Percentiles rank a stretch among this genome's conserved stretches.
These are phyloP conservation scores for Lamellibrachia satsuma DNA, from an alignment of 2,888 invertebrate genomes.

Conservation along the genomic window DNA sequence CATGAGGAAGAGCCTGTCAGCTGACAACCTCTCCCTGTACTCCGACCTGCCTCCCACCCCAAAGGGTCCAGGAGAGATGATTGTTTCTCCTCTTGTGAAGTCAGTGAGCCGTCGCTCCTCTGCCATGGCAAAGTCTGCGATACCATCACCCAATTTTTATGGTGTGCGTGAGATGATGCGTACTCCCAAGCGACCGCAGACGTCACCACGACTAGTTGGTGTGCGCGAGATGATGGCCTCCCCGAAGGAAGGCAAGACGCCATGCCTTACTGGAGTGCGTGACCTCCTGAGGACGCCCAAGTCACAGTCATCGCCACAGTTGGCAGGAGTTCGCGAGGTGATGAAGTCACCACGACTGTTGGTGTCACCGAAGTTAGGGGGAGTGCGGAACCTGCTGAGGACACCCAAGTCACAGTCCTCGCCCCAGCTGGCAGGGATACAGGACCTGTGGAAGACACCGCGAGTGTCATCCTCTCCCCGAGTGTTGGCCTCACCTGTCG, in stretches of 20 bases:
- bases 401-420: constrained; percentile 40
- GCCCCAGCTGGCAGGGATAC: constrained; percentile 32
- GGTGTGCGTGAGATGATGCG: constrained; percentile 38
- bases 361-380: constrained; percentile 34
- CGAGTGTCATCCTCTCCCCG: constrained; percentile 34
- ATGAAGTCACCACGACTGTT: constrained; percentile 40
- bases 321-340: constrained; percentile 39
- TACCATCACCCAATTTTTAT: constrained; percentile 32
- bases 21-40: constrained; percentile 47
- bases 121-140: constrained; percentile 5
- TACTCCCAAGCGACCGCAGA: constrained; percentile 31
- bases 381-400: constrained; percentile 37
- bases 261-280: constrained; percentile 38
- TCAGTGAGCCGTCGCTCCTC: constrained; percentile 25
- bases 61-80: constrained; percentile 60
- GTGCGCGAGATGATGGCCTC: constrained; percentile 39
- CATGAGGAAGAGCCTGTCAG: not conserved
- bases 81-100: constrained; percentile 59
- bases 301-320: constrained; percentile 27
- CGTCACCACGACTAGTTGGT: constrained; percentile 37
- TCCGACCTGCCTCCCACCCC: constrained; percentile 62
- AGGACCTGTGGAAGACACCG: constrained; percentile 38
- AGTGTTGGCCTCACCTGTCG: not conserved
- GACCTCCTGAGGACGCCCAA: constrained; percentile 41
- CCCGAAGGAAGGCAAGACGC: constrained; percentile 32